Base-by-base conservation (phyloP, 1,140 invertebrate species). In the Bathynomus jamesi region DNA sequence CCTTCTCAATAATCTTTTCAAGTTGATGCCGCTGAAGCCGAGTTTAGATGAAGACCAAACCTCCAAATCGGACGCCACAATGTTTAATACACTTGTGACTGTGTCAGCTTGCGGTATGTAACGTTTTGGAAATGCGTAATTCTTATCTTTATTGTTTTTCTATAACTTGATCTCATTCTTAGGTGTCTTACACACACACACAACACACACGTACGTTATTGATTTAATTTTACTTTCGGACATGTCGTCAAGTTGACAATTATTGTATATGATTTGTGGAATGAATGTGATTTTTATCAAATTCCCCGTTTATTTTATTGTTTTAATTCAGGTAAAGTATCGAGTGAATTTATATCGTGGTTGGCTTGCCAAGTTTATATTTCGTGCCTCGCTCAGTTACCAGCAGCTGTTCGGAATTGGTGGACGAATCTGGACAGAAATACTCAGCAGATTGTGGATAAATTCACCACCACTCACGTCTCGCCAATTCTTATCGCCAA, bases 401-500 rank as follows among this genome's bases (percentile, higher is more conserved):
- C 73, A n/a, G 69, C 73, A 1, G 69, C 69, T 24, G 88, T 91
- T 3, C 85, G 93, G 24, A 87, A 89, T 78, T 96, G 93, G 93
- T 94, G 90, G 88, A 87, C 87, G 67, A 81, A 81, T 31, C 80
- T 85, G 2, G 90, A 92, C 27, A 87, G 88, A 67, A 85, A 87
- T 78, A 85, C 87, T 10, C 84, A 88, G 32, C 85, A 85, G 65
- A 84, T 89, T 67, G 87, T 95, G 4, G 91, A 95, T 75, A 87
- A 86, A 80, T 86, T 92, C 27, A 94, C 92, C 8, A 84, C 85
- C 0, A 85, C 86, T 69, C 89, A 89, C 80, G 87, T 94, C 3
- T 91, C 91, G 75, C 87, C 87, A 2, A 79, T 87, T 28, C 82
- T 96, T 17, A 89, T 88, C 78, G 80, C 83, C 46, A 85, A 89